phyloP scores from a whole-genome alignment of 2,797 vertebrate species.

The Scyliorhinus canicula region DNA sequence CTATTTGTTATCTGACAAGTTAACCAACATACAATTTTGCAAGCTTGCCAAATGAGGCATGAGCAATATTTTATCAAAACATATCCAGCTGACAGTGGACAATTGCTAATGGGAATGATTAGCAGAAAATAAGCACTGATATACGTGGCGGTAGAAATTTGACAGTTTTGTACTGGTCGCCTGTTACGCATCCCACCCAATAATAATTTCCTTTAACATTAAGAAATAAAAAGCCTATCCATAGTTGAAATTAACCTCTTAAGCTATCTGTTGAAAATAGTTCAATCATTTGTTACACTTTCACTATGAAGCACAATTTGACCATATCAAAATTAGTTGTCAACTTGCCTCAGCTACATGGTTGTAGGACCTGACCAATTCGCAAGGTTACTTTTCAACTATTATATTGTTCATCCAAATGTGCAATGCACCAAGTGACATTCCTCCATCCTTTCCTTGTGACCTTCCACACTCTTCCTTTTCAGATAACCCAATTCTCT shows the following conservation, averaged over 20 bases:
- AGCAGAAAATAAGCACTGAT: background rate
- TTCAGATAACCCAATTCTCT: too few species aligned
- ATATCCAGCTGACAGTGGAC: background rate
- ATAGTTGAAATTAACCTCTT: background rate
- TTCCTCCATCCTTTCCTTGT: too few species aligned
- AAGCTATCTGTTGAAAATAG: background rate
- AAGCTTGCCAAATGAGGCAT: background rate
- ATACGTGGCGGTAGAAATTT: background rate
- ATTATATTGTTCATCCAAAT: background rate
- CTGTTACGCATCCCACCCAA: background rate
- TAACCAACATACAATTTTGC: background rate
- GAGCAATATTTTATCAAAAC: background rate
- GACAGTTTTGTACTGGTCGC: background rate
- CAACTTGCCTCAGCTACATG: background rate
- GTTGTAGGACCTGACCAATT: background rate
- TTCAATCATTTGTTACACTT: background rate
- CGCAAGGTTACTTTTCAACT: background rate
- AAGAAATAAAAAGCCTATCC: background rate
- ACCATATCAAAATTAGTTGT: background rate
- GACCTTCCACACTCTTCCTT: too few species aligned
- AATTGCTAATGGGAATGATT: background rate
- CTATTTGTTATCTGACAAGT: background rate
- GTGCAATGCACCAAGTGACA: too few species aligned
- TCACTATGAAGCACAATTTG: background rate
- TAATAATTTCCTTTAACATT: background rate